These are phyloP conservation scores for Tenualosa ilisha DNA, from an alignment of 2,797 vertebrate genomes.

Conservation along the genomic window DNA sequence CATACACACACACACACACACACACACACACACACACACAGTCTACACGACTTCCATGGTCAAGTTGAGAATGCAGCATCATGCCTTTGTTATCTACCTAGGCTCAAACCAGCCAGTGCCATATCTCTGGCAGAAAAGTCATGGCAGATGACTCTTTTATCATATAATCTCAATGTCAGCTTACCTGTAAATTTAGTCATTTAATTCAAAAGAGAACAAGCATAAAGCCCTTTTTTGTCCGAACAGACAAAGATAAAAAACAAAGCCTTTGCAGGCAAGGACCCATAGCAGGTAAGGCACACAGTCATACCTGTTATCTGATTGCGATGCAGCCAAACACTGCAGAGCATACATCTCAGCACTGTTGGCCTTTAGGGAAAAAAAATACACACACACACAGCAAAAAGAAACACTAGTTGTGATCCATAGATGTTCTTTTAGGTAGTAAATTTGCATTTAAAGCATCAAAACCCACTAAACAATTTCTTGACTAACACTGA, in stretches of 20 bases:
- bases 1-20: background rate
- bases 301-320: background rate
- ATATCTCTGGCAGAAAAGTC: background rate
- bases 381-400: background rate
- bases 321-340: background rate
- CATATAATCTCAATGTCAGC: background rate
- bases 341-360: background rate
- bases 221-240: background rate
- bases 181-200: background rate
- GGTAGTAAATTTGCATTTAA: too few species aligned
- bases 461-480: background rate
- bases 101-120: background rate
- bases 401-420: too few species aligned
- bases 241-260: background rate
- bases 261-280: background rate
- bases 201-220: background rate
- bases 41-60: too few species aligned
- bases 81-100: background rate
- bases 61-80: background rate
- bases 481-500: background rate
- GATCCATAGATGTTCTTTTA: too few species aligned
- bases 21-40: slow-evolving; percentile 3
- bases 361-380: background rate
- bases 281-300: background rate
- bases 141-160: background rate